Conservation (phyloP, 2,797 vertebrate species). For the Enteromius treurensis region DNA sequence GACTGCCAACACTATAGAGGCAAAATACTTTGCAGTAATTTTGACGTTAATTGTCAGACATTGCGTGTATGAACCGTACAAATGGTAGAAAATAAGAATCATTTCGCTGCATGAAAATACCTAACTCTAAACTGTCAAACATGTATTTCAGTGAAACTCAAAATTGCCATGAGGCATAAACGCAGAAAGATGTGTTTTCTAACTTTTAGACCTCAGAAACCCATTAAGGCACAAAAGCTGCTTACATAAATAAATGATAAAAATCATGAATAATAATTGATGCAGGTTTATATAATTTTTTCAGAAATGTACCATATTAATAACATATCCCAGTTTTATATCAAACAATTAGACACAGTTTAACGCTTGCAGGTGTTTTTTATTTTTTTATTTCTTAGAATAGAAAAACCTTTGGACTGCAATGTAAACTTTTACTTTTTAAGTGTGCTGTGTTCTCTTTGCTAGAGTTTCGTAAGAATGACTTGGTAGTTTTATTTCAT, state of each 20-base stretch:
- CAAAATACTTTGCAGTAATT: constrained; percentile 47
- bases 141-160: background rate
- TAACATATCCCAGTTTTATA: background rate
- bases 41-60: constrained; percentile 44
- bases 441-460: background rate
- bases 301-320: background rate
- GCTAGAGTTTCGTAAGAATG: background rate
- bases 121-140: constrained; percentile 21
- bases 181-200: constrained; percentile 2
- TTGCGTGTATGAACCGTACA: constrained; percentile 3
- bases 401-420: background rate
- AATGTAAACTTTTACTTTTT: background rate
- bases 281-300: background rate
- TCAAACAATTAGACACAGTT: background rate
- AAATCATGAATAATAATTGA: background rate
- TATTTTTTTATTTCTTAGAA: background rate
- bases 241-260: background rate
- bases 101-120: constrained; percentile 10
- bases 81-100: constrained; percentile 29
- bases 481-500: background rate
- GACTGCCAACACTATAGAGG: constrained; percentile 43
- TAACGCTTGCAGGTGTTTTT: background rate
- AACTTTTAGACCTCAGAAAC: background rate
- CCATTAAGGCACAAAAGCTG: background rate
- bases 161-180: background rate